These are phyloP conservation scores for Hippocampus kuda DNA, from an alignment of 2,797 vertebrate species.

Conservation along the genomic window DNA sequence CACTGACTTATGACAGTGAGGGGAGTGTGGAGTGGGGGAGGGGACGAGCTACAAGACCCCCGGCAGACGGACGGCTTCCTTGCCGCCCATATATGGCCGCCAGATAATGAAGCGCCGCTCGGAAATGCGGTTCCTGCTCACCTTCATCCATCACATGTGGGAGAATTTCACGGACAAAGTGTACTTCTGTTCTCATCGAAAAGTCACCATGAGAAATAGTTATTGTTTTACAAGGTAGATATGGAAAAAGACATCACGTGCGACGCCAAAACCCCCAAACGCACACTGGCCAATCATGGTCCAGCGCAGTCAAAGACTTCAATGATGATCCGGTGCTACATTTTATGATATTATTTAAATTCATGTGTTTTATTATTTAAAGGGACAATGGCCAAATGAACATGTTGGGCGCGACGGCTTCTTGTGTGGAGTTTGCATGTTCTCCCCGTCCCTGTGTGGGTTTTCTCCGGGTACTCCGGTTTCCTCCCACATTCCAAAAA, in stretches of 20 bases:
- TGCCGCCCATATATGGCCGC: conserved; percentile 30
- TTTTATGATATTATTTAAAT: too few relatives aligned
- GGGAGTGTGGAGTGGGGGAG: not conserved
- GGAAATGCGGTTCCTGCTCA: not conserved
- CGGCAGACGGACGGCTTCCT: conserved; percentile 37
- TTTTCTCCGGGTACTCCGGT: too few relatives aligned
- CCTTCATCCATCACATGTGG: not conserved
- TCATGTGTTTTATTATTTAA: too few relatives aligned
- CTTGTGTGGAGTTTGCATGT: too few relatives aligned
- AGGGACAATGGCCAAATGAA: too few relatives aligned
- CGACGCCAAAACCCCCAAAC: not conserved
- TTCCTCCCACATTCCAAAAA: too few relatives aligned
- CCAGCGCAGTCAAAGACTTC: not conserved
- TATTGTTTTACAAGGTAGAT: not conserved
- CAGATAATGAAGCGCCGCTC: conserved; percentile 43
- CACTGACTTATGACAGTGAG: conserved; percentile 58
- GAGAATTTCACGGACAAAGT: conserved; percentile 1
- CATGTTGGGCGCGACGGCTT: too few relatives aligned
- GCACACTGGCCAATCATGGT: not conserved
- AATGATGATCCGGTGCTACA: too few relatives aligned
- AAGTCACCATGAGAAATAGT: not conserved
- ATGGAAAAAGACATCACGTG: conserved; percentile 1
- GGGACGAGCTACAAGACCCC: not conserved
- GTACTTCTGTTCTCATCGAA: not conserved
- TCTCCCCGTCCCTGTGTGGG: too few relatives aligned